Evolutionary conservation across 1,140 invertebrate genomes (phyloP).

Genomic region (Ips typographus): DNA sequence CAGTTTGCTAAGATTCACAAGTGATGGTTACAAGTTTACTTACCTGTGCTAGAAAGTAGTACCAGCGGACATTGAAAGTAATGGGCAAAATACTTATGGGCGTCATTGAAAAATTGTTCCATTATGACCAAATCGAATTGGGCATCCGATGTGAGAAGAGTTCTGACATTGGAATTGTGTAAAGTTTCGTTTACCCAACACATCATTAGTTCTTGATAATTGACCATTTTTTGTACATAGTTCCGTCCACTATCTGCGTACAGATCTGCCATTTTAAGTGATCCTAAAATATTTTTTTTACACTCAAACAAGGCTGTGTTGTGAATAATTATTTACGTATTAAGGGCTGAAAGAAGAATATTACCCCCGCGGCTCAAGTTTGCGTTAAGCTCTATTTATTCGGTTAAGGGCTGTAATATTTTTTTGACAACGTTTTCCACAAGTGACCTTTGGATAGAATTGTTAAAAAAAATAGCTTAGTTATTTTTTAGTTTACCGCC

Average conservation of each 20-base stretch:
- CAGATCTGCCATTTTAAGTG: not conserved
- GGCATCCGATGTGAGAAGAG: constrained; percentile 40
- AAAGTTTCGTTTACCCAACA: constrained; percentile 33
- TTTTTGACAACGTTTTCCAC: not conserved
- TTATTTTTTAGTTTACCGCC: too few relatives aligned
- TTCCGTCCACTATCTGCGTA: constrained; percentile 12
- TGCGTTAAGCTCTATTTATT: too few relatives aligned
- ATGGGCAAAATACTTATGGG: constrained; percentile 53
- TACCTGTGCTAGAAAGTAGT: constrained; percentile 13
- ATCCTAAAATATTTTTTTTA: constrained; percentile 4
- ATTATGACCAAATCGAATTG: constrained; percentile 67
- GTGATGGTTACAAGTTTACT: constrained; percentile 17
- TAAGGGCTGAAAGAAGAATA: too few relatives aligned
- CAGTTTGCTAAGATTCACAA: constrained; percentile 53
- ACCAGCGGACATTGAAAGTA: constrained; percentile 38
- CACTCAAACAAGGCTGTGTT: not conserved
- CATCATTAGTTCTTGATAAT: constrained; percentile 17
- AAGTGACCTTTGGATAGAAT: too few relatives aligned
- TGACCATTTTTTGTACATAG: not conserved
- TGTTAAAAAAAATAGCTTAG: too few relatives aligned
- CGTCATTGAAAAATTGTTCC: constrained; percentile 69
- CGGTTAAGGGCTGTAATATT: too few relatives aligned
- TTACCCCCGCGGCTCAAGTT: too few relatives aligned
- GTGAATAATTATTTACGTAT: not conserved
- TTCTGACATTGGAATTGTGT: constrained; percentile 32